A percentile compares a stretch with the other conserved stretches of the same genome.
Conservation (phyloP, 2,888 invertebrate species). For the Drosophila prolongata region DNA sequence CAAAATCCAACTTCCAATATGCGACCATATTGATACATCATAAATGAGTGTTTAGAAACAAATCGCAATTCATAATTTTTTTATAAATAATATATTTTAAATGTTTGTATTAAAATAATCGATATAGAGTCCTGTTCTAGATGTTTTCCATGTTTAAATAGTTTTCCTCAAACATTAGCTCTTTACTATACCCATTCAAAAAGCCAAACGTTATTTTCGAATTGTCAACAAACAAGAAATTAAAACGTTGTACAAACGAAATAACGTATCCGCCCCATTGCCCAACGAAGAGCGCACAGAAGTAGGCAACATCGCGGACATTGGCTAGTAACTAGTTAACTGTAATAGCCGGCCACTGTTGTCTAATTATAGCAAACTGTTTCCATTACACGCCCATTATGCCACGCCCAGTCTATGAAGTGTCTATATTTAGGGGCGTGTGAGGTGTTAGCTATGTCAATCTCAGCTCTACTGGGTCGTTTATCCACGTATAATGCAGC, state of each 20-base stretch:
- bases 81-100: too few species aligned
- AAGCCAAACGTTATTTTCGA: too few species aligned
- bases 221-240: too few species aligned
- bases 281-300: slow-evolving; percentile 37
- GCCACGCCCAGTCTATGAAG: slow-evolving; percentile 44
- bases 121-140: too few species aligned
- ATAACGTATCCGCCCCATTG: slow-evolving; percentile 21
- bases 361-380: slow-evolving; percentile 65
- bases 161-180: too few species aligned
- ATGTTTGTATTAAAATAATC: too few species aligned
- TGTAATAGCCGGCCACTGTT: slow-evolving; percentile 40
- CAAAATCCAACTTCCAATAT: neutral
- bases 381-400: slow-evolving; percentile 55
- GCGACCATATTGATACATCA: slow-evolving; percentile 1
- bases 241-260: slow-evolving; percentile 24
- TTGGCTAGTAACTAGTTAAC: slow-evolving; percentile 60
- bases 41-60: neutral
- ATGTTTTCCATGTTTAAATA: too few species aligned
- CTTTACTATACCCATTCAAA: too few species aligned
- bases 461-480: slow-evolving; percentile 10
- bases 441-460: slow-evolving; percentile 21
- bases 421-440: neutral
- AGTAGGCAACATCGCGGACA: slow-evolving; percentile 61
- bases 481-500: slow-evolving; percentile 4
- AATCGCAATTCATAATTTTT: too few species aligned